A percentile compares a stretch with the other conserved stretches of the same genome.
Conservation (phyloP, 1,140 invertebrate species). For the Drosophila parabipectinata region DNA sequence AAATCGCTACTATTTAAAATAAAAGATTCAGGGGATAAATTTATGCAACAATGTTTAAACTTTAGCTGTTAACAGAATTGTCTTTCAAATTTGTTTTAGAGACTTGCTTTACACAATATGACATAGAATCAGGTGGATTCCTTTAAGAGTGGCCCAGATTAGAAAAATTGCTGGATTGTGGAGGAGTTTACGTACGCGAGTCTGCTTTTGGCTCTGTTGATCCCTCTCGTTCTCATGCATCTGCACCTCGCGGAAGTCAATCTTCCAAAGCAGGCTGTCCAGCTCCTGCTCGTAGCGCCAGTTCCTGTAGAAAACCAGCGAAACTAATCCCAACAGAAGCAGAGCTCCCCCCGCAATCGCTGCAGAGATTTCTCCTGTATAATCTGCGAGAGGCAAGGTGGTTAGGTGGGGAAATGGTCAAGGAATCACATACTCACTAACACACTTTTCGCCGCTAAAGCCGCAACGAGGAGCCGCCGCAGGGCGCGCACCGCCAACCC, state of each 20-base stretch:
- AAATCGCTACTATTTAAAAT: too few relatives aligned
- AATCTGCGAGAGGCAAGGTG: constrained; percentile 85
- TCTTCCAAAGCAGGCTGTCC: constrained; percentile 97
- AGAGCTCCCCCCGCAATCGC: constrained; percentile 91
- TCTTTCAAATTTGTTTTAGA: too few relatives aligned
- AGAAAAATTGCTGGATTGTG: background rate
- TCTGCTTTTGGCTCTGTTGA: constrained; percentile 75
- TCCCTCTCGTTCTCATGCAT: constrained; percentile 86
- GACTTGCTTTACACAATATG: too few relatives aligned
- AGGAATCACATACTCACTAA: constrained; percentile 87
- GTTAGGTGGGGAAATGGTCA: background rate
- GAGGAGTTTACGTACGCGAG: constrained; percentile 84
- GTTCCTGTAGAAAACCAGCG: constrained; percentile 92
- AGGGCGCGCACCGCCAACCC: constrained; percentile 91
- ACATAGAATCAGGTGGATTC: too few relatives aligned
- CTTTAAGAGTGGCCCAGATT: background rate
- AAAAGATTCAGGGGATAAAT: too few relatives aligned
- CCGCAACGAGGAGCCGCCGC: constrained; percentile 97
- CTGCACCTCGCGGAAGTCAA: constrained; percentile 95
- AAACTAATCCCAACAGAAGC: constrained; percentile 88
- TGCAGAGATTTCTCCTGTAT: constrained; percentile 92
- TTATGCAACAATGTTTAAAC: too few relatives aligned
- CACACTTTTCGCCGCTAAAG: constrained; percentile 95
- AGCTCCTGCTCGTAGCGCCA: constrained; percentile 98
- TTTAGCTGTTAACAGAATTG: too few relatives aligned